Evolutionary conservation across 2,113 vertebrate species (phyloP), one percentile per base, ranked within the genome.

Genomic region (Centrocercus urophasianus): DNA sequence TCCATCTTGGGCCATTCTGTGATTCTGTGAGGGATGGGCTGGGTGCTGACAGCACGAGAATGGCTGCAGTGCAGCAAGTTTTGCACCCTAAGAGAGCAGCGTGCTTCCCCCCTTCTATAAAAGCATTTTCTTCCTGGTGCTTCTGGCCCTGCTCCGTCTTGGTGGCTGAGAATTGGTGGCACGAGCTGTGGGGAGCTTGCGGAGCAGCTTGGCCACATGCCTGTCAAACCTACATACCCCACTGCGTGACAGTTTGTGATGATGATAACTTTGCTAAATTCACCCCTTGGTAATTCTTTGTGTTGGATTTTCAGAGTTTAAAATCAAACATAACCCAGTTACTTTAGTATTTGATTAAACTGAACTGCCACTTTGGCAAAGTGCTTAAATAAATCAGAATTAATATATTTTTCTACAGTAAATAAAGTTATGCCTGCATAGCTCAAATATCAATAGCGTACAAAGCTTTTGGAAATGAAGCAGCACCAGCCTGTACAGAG

Each of bases 321-420:
- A 96, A 97, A 97, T 96, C 95, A 97, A 98, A 96, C 56, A 86
- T 93, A 97, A 97, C 92, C 91, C 91, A 94, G 82, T 98, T 97
- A 96, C 65, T 83, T 94, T 86, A 43, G 56, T 96, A 95, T 97
- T 96, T 97, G 94, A 96, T 97, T 97, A 97, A 96, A 91, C 57
- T 86, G 69, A 97, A 95, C 96, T 96, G 96, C 93, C 76, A 92
- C 90, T 95, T 97, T 47, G 90, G 80, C 91, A 77, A 97, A 96
- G 83, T 85, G 79, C 95, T 97, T 96, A 96, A 98, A 97, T 97
- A 97, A 97, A 97, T 97, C 96, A 96, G 93, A 89, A 91, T 97
- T 97, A 97, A 96, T 97, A 92, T 92, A 83, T 71, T 97, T 96
- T 96, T 93, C 92, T 94, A 90, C 59, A 74, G 93, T 97, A 96